Evolutionary conservation across 1,140 invertebrate genomes (phyloP).

Genomic region (Saccostrea glomerata): DNA sequence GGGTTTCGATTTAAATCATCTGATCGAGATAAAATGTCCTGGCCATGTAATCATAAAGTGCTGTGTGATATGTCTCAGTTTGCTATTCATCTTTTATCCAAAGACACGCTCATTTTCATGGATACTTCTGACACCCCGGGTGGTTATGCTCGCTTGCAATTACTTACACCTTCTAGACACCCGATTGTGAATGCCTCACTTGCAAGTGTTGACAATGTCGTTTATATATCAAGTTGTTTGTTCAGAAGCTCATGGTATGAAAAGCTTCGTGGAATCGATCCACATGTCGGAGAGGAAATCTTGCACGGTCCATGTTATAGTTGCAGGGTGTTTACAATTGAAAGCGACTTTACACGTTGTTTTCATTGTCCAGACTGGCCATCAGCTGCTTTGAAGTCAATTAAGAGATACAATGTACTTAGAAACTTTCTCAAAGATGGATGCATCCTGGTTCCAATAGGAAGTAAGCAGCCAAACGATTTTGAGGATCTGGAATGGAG

Average conservation of each 20-base stretch:
- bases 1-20: neutral
- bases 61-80: neutral
- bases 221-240: neutral
- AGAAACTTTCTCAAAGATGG: slow-evolving; percentile 19
- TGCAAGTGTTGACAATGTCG: neutral
- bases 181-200: neutral
- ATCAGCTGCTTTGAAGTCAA: neutral
- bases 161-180: neutral
- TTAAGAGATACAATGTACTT: neutral
- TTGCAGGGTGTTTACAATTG: too few species aligned
- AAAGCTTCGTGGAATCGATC: neutral
- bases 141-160: neutral
- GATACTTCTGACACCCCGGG: neutral
- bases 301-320: neutral
- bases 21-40: neutral
- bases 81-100: neutral
- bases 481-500: slow-evolving; percentile 23
- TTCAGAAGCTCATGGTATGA: neutral
- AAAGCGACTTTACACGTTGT: neutral
- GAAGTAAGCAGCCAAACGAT: neutral
- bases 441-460: slow-evolving; percentile 28
- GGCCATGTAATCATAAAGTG: neutral
- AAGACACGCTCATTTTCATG: neutral
- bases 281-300: neutral
- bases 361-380: neutral